Evolutionary conservation across 2,888 invertebrate species (phyloP), one percentile per base, ranked within the genome.

Genomic region (Luperina nickerlii): DNA sequence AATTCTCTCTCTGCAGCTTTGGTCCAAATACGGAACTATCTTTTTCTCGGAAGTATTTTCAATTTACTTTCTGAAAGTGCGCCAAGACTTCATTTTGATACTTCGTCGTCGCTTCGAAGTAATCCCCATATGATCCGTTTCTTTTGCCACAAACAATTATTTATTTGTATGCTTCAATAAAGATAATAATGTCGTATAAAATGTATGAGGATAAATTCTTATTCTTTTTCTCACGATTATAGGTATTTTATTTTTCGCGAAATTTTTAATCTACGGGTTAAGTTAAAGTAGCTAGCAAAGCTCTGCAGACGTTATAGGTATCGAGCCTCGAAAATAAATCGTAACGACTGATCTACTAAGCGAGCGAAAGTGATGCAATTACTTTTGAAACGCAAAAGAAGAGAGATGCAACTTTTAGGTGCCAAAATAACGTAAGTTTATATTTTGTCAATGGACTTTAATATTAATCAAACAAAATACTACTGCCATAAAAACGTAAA

Each of bases 11-110:
- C 13, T 45, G 42, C 57, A 82, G 38, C 15, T 51, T 57, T 68
- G 32, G 18, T 38, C 20, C 15, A 32, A 32, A 75, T 32, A 11
- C 38, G 24, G 27, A 70, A 68, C 79, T 68, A 68, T 24, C 3
- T 24, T 45, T 72, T 54, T 60, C 7, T 32, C 38, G 3, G 32
- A 42, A 80, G 63, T n/a, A 57, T 48, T 69, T 80, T 57, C 73
- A 76, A 83, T 80, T 83, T 83, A 76, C 74, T 80, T 76, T 65
- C 74, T 76, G 74, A 57, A 73, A 32, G 11, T 63, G 70, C 38
- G 70, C 76, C 71, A 83, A 79, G 63, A 45, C 20, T 71, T 68
- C 8, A 15, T 60, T 66, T 71, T 32, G 54, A 48, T 68, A 65
- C 79, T 11, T 42, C 62, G 62, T 42, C 62, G 62, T 2, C 48